Percentiles rank a stretch among this genome's conserved stretches.
phyloP scores from a whole-genome alignment of 2,888 invertebrate genomes.

The Standfussiana lucernea region DNA sequence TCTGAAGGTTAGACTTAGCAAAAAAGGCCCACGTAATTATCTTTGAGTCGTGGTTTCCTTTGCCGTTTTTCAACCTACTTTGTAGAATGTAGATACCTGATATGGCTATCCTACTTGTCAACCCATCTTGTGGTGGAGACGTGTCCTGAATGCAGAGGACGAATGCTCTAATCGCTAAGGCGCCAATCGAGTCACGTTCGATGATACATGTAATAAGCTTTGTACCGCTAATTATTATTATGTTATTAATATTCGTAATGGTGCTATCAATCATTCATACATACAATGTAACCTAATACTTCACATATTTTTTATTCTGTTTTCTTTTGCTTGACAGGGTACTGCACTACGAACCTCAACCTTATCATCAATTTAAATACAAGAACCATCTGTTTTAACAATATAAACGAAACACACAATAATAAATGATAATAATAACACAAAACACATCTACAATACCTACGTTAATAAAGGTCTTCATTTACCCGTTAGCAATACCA shows the following conservation, averaged over 20 bases:
- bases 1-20: slow-evolving; percentile 49
- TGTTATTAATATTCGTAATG: slow-evolving; percentile 50
- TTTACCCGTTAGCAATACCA: slow-evolving; percentile 19
- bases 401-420: background rate
- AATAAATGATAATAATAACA: background rate
- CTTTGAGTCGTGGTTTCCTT: slow-evolving; percentile 43
- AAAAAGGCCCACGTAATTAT: slow-evolving; percentile 44
- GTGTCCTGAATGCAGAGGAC: slow-evolving; percentile 78
- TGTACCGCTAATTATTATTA: slow-evolving; percentile 63
- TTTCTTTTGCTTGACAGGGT: background rate
- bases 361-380: background rate
- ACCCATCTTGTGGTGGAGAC: slow-evolving; percentile 73
- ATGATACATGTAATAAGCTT: slow-evolving; percentile 70
- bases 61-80: slow-evolving; percentile 42
- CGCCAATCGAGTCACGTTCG: slow-evolving; percentile 78
- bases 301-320: background rate
- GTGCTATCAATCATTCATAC: slow-evolving; percentile 34
- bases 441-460: background rate
- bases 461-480: background rate
- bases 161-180: slow-evolving; percentile 60
- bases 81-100: slow-evolving; percentile 60
- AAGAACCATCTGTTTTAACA: background rate
- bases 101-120: slow-evolving; percentile 79
- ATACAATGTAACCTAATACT: slow-evolving; percentile 3
- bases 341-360: background rate